A percentile compares a stretch with the other conserved stretches of the same genome.
These are phyloP conservation scores for Arctocebus calabarensis DNA, from an alignment of 2,797 vertebrate genomes.

Conservation along the genomic window DNA sequence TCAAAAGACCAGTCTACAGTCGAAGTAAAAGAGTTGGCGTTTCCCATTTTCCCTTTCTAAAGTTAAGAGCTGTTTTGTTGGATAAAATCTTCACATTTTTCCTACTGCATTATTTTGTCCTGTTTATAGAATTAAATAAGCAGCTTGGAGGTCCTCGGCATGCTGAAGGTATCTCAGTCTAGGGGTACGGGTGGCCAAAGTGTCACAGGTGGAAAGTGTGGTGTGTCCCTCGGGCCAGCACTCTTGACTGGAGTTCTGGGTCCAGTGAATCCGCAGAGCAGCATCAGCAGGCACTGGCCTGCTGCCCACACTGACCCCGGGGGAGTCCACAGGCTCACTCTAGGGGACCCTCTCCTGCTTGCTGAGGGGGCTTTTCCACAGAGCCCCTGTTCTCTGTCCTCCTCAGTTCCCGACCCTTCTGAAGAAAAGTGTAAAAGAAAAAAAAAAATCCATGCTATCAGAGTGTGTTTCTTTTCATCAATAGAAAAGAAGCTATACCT, in stretches of 20 bases:
- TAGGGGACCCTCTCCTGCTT: not conserved
- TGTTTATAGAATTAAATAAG: constrained; percentile 13
- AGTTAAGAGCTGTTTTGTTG: not conserved
- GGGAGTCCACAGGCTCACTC: not conserved
- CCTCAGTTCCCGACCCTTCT: not conserved
- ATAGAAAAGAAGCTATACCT: no score
- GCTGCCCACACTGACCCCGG: not conserved
- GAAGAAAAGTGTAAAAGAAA: not conserved
- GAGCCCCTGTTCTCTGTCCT: not conserved
- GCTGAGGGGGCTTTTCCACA: not conserved
- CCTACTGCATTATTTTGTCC: not conserved
- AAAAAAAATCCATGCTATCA: not conserved
- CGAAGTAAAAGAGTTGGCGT: not conserved
- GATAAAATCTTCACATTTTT: not conserved
- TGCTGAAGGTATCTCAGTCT: not conserved
- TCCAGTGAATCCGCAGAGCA: not conserved
- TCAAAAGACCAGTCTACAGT: not conserved
- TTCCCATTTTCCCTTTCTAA: constrained; percentile 9
- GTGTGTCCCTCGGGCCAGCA: not conserved
- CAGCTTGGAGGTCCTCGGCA: not conserved
- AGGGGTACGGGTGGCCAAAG: not conserved
- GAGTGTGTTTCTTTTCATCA: not conserved
- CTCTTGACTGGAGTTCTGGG: not conserved
- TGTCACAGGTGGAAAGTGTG: rapidly evolving
- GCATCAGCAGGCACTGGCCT: not conserved